Evolutionary conservation across 2,113 vertebrate genomes (phyloP).

Genomic region (Cariama cristata): DNA sequence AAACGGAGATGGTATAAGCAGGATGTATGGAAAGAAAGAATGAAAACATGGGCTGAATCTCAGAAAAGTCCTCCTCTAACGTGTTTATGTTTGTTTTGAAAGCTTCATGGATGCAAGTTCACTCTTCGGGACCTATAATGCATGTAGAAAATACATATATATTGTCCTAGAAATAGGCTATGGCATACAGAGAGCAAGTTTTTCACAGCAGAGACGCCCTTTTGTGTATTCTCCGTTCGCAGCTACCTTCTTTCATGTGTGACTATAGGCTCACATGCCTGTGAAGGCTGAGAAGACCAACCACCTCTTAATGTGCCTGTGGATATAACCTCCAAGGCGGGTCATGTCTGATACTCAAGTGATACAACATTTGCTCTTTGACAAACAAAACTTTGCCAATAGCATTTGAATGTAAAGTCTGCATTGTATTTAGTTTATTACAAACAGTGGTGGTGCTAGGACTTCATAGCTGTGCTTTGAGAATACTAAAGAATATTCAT

Average conservation of each 20-base stretch:
- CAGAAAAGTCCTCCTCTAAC: not conserved
- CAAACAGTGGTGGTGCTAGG: not conserved
- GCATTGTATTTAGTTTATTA: not conserved
- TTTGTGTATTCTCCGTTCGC: not conserved
- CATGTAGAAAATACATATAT: rapidly evolving
- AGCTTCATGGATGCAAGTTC: not conserved
- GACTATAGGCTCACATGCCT: not conserved
- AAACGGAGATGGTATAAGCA: not conserved
- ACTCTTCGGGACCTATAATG: not conserved
- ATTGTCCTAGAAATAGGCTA: not conserved
- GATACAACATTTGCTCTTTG: not conserved
- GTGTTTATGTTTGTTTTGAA: not conserved
- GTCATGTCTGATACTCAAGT: not conserved
- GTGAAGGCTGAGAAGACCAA: not conserved
- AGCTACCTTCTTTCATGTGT: not conserved
- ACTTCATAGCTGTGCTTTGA: not conserved
- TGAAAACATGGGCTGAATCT: not conserved
- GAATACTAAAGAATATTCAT: constrained; percentile 7
- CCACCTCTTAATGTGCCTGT: not conserved
- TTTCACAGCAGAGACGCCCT: not conserved
- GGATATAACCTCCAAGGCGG: not conserved
- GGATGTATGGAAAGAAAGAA: not conserved
- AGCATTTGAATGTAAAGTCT: not conserved
- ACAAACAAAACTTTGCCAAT: not conserved
- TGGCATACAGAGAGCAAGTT: not conserved